Percentiles rank a stretch among this genome's conserved stretches.
Conservation (phyloP, 2,797 vertebrate genomes). For the Enteromius thamalakanensis region DNA sequence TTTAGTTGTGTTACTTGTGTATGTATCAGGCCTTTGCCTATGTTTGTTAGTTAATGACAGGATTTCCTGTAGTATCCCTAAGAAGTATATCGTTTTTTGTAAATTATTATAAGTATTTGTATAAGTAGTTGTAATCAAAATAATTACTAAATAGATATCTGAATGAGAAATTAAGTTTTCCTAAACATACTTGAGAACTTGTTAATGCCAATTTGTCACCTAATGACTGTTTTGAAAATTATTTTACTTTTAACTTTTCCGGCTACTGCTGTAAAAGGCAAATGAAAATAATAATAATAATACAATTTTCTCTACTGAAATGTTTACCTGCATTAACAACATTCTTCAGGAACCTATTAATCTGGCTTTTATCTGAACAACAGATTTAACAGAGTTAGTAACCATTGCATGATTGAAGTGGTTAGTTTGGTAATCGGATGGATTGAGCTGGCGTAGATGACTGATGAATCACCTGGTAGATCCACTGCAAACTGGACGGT, state of each 20-base stretch:
- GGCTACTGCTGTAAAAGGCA: not conserved
- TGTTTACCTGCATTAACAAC: not conserved
- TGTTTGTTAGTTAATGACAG: slow-evolving; percentile 7
- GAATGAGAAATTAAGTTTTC: not conserved
- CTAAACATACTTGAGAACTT: not conserved
- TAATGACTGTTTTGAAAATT: not conserved
- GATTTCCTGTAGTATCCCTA: not conserved
- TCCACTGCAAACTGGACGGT: slow-evolving; percentile 82
- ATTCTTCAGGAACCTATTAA: slow-evolving; percentile 7
- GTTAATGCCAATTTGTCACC: not conserved
- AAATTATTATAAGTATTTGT: not conserved
- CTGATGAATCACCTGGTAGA: slow-evolving; percentile 80
- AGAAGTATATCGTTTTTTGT: not conserved
- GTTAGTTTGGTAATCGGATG: slow-evolving; percentile 65
- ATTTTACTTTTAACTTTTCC: not conserved
- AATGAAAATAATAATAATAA: not conserved
- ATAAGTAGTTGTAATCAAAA: not conserved
- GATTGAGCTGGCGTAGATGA: slow-evolving; percentile 56
- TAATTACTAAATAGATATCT: not conserved
- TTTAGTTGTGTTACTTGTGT: slow-evolving; percentile 11
- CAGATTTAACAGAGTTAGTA: slow-evolving; percentile 65
- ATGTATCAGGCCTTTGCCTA: not conserved
- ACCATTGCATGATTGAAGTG: slow-evolving; percentile 66
- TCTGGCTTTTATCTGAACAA: slow-evolving; percentile 29
- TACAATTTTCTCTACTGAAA: not conserved